Evolutionary conservation across 2,888 invertebrate species (phyloP), one percentile per base, ranked within the genome.

Genomic region (Drosophila kuntzei): DNA sequence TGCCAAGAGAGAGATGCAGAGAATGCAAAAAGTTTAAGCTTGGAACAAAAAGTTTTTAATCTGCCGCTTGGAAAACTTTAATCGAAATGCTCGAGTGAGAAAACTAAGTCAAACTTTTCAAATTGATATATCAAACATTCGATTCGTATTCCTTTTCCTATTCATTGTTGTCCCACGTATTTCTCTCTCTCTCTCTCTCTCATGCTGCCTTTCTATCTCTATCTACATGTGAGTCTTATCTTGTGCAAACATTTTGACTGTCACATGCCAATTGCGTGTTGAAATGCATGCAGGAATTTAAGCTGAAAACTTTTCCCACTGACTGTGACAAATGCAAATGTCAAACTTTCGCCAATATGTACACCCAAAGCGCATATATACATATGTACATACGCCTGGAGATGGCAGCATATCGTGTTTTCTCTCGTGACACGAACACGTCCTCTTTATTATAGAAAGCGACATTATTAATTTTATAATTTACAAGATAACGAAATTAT

Each of bases 101-200:
- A 80, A 86, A 86, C 85, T 89, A 81, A 86, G 86, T 85, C 86
- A 86, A 86, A 89, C 75, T 87, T 86, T 86, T 80, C 79, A 87
- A 86, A 86, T 86, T 86, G 89, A 86, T 89, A 87, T 87, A 87
- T 87, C 82, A 85, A 80, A 87, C 87, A 89, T 85, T 87, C 89
- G 83, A 86, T 87, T 86, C 85, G 59, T 77, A 61, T 75, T 60
- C 55, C 46, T 27, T 27, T 46, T 44, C 11, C 55, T n/a, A 51
- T 55, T 39, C 46, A 55, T 55, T 62, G 57, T 55, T 62, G 37
- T 22, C 37, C 1, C 12, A 43, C 14, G 27, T 16, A 14, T 27
- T 9, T 12, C 9, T n/a, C n/a, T 14, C 18, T 18, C 11, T 25
- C 14, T 22, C 14, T 46, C 14, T 27, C 47, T 39, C 8, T 8